phyloP scores from a whole-genome alignment of 2,888 invertebrate genomes.

The Quadriops clusia region DNA sequence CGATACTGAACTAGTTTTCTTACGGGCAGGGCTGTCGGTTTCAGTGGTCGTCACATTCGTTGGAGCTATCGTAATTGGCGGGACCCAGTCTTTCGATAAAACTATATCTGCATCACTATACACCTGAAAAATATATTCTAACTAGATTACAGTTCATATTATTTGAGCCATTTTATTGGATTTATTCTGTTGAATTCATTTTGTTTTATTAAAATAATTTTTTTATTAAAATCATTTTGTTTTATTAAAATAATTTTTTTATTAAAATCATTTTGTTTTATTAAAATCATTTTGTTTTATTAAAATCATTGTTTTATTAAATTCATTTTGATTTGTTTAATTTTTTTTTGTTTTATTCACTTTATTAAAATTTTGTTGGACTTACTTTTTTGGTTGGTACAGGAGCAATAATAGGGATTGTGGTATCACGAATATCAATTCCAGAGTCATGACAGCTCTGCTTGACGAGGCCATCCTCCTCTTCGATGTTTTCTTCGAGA shows the following conservation, averaged over 20 bases:
- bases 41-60: constrained; percentile 45
- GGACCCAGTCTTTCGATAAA: constrained; percentile 76
- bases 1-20: constrained; percentile 60
- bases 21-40: constrained; percentile 43
- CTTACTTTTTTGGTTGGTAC: constrained; percentile 52
- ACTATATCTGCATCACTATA: constrained; percentile 85
- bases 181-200: neutral
- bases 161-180: neutral
- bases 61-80: constrained; percentile 69
- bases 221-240: neutral
- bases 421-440: constrained; percentile 74
- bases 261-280: neutral
- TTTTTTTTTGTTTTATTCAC: constrained; percentile 1
- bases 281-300: neutral
- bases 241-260: neutral
- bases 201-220: neutral
- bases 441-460: constrained; percentile 83
- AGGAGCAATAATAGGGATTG: constrained; percentile 26
- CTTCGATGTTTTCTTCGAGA: constrained; percentile 35
- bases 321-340: too few species aligned
- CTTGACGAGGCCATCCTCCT: constrained; percentile 57
- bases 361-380: constrained; percentile 8
- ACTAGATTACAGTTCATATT: neutral
- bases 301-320: neutral
- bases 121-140: constrained; percentile 36